These are phyloP conservation scores for Heliconius sara DNA, from an alignment of 2,888 invertebrate genomes.

Conservation along the genomic window DNA sequence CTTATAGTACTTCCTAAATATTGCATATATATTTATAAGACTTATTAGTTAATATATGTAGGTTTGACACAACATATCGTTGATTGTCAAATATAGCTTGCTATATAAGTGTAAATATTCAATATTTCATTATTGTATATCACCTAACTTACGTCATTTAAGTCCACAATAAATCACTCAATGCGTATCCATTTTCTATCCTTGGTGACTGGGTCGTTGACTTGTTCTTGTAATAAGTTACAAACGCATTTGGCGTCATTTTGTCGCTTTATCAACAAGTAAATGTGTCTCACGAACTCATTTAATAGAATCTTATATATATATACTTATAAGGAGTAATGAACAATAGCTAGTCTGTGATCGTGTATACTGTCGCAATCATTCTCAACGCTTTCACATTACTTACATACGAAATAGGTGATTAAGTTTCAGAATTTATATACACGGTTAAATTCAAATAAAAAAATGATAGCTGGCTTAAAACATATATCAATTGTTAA, in stretches of 20 bases:
- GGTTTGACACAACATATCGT: neutral
- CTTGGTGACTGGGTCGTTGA: constrained; percentile 70
- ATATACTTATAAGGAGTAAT: constrained; percentile 40
- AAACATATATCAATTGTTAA: too few species aligned
- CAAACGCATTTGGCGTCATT: constrained; percentile 64
- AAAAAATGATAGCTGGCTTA: too few species aligned
- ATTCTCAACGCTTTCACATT: constrained; percentile 37
- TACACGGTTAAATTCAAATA: constrained; percentile 13
- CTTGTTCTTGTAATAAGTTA: constrained; percentile 64
- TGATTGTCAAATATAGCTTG: neutral
- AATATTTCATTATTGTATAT: neutral
- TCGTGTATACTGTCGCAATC: constrained; percentile 36
- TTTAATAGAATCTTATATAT: constrained; percentile 39
- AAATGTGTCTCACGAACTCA: constrained; percentile 56
- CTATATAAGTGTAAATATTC: neutral
- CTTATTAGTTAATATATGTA: neutral
- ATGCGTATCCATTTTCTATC: constrained; percentile 67
- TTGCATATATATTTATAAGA: neutral
- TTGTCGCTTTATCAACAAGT: constrained; percentile 53
- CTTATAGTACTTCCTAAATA: neutral
- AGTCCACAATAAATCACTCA: constrained; percentile 49
- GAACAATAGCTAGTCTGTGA: constrained; percentile 36
- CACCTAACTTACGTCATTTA: constrained; percentile 40
- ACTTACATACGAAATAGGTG: neutral
- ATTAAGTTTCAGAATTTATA: constrained; percentile 3